Evolutionary conservation across 2,888 invertebrate genomes (phyloP).

Genomic region (Tetranychus truncatus): DNA sequence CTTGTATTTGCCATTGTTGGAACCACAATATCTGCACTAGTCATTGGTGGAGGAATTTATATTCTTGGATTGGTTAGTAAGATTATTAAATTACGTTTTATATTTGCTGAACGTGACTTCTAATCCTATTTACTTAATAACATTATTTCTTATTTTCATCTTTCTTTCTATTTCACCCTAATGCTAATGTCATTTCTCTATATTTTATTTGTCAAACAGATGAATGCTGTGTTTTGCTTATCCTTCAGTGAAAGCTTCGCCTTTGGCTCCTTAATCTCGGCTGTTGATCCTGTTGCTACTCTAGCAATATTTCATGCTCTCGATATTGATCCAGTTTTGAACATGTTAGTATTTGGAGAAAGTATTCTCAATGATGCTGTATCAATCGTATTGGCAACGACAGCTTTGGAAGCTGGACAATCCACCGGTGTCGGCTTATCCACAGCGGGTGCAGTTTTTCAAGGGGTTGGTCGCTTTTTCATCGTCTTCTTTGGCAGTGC

Average conservation of each 20-base stretch:
- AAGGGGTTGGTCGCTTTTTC: constrained; percentile 69
- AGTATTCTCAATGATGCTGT: constrained; percentile 95
- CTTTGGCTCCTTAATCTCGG: constrained; percentile 91
- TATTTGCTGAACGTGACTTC: neutral
- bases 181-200: constrained; percentile 1
- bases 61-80: constrained; percentile 57
- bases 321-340: constrained; percentile 86
- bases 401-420: constrained; percentile 29
- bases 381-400: constrained; percentile 83
- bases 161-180: no score
- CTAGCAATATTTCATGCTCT: constrained; percentile 95
- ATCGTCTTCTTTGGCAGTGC: constrained; percentile 97
- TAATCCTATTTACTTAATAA: no score
- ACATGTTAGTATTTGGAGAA: constrained; percentile 97
- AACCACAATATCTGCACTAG: constrained; percentile 85
- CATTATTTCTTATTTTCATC: no score
- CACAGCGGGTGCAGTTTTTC: constrained; percentile 54
- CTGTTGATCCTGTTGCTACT: constrained; percentile 97
- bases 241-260: constrained; percentile 94
- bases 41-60: constrained; percentile 90
- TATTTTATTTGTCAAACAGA: constrained; percentile 26
- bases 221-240: constrained; percentile 57
- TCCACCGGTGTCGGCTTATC: constrained; percentile 33
- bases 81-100: constrained; percentile 1
- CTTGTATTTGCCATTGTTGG: constrained; percentile 92